A percentile compares a stretch with the other conserved stretches of the same genome.
Evolutionary conservation across 1,140 invertebrate genomes (phyloP).

Genomic region (Ips typographus): DNA sequence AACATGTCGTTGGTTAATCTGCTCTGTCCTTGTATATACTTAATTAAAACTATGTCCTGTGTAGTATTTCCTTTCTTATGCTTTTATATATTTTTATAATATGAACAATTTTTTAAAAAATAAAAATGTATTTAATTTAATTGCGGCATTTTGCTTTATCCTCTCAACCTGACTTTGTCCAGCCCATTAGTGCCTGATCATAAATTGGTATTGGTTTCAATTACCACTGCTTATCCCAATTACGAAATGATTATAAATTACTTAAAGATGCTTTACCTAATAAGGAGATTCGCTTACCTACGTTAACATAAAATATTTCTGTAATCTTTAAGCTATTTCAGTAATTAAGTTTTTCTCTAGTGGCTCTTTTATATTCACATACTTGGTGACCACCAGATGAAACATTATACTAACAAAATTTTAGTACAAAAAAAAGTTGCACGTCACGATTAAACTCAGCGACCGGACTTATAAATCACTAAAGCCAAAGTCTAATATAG

Average conservation of each 20-base stretch:
- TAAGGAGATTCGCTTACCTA: too few species aligned
- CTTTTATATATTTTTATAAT: slow-evolving; percentile 32
- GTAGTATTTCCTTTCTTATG: slow-evolving; percentile 17
- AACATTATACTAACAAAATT: too few species aligned
- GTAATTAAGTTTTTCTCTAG: too few species aligned
- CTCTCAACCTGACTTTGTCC: neutral
- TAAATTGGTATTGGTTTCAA: slow-evolving; percentile 3
- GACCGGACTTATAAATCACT: neutral
- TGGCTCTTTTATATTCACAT: too few species aligned
- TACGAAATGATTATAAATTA: slow-evolving; percentile 1
- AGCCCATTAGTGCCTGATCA: neutral
- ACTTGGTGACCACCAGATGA: too few species aligned
- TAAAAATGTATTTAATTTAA: slow-evolving; percentile 27
- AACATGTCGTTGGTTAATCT: slow-evolving; percentile 23
- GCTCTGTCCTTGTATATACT: slow-evolving; percentile 25
- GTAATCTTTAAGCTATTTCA: too few species aligned
- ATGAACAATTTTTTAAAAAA: slow-evolving; percentile 23
- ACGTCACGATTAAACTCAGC: too few species aligned
- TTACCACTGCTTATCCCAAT: neutral
- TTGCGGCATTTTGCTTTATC: slow-evolving; percentile 2
- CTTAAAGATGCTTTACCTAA: neutral
- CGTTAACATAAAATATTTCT: too few species aligned
- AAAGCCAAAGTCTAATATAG: slow-evolving; percentile 13
- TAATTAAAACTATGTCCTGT: slow-evolving; percentile 4
- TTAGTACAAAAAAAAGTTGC: too few species aligned